phyloP scores from a whole-genome alignment of 2,113 vertebrate species.

The Alethe castanea region DNA sequence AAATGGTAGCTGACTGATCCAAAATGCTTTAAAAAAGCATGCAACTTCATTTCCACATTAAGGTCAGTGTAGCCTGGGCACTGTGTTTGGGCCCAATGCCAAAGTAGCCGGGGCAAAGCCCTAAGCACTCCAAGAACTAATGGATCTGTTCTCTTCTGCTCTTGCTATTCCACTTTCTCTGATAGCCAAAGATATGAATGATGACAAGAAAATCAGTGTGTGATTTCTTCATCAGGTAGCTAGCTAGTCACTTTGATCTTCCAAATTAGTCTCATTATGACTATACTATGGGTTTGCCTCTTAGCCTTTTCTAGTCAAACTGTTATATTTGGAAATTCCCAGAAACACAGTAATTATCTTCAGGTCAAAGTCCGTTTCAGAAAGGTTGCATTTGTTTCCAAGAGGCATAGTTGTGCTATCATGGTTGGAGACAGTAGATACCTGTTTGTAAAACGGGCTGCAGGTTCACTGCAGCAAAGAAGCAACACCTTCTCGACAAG shows the following conservation, averaged over 20 bases:
- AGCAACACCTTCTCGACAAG: not conserved
- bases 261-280: not conserved
- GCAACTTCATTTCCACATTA: not conserved
- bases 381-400: not conserved
- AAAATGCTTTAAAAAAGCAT: not conserved
- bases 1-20: not conserved
- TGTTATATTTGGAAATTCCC: not conserved
- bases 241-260: not conserved
- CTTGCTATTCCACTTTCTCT: not conserved
- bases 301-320: not conserved
- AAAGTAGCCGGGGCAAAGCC: not conserved
- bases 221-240: not conserved
- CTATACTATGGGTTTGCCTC: not conserved
- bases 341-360: not conserved
- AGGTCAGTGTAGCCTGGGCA: not conserved
- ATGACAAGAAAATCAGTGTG: not conserved
- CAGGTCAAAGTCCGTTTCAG: not conserved
- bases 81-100: not conserved
- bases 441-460: not conserved
- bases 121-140: not conserved
- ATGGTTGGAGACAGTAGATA: not conserved
- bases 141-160: not conserved
- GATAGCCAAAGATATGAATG: not conserved
- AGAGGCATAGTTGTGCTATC: not conserved
- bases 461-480: not conserved